A percentile compares a stretch with the other conserved stretches of the same genome.
Evolutionary conservation across 2,113 vertebrate species (phyloP).

Genomic region (Melanocharis versteri): DNA sequence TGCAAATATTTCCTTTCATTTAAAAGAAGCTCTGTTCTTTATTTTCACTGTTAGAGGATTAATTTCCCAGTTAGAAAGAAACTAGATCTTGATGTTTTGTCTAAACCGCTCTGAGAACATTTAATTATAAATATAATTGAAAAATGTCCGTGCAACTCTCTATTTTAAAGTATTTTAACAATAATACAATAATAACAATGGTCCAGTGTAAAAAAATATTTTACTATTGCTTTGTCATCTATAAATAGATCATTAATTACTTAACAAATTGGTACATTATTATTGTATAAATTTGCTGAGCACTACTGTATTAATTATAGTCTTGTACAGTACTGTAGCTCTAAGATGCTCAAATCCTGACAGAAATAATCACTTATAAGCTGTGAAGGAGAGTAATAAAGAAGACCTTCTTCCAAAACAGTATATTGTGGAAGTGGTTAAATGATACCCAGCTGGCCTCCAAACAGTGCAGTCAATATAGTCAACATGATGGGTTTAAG

Average conservation of each 20-base stretch:
- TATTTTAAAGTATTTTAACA: not conserved
- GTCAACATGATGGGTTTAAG: not conserved
- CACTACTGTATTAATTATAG: not conserved
- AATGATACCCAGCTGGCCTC: not conserved
- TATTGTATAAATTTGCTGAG: not conserved
- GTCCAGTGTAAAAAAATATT: not conserved
- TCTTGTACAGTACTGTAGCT: not conserved
- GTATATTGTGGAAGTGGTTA: not conserved
- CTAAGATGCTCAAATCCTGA: not conserved
- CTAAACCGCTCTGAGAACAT: not conserved
- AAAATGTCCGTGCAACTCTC: not conserved
- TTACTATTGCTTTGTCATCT: not conserved
- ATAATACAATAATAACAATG: not conserved
- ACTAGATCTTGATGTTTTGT: not conserved
- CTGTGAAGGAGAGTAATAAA: not conserved
- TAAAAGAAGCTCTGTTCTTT: not conserved
- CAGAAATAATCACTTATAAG: not conserved
- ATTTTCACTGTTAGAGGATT: not conserved
- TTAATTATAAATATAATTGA: not conserved
- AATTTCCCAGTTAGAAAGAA: not conserved
- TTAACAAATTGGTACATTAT: not conserved
- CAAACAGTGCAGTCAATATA: not conserved
- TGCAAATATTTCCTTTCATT: not conserved
- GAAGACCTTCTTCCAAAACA: not conserved
- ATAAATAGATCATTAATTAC: not conserved